These are phyloP conservation scores for Oxyura jamaicensis DNA, from an alignment of 2,113 vertebrate genomes.

Conservation along the genomic window DNA sequence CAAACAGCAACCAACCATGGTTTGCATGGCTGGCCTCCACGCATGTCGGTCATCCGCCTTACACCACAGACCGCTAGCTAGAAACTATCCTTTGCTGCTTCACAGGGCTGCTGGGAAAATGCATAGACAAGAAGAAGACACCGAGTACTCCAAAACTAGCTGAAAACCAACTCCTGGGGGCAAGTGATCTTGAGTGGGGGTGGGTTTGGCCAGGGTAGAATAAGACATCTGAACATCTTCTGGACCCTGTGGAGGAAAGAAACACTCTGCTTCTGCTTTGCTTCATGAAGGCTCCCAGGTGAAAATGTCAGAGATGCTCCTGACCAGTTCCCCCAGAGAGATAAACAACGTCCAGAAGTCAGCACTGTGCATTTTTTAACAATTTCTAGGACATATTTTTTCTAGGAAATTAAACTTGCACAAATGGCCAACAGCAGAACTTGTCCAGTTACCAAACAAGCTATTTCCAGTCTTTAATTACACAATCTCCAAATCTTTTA, in stretches of 20 bases:
- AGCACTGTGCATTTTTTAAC: not conserved
- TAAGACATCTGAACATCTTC: not conserved
- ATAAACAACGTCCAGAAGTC: not conserved
- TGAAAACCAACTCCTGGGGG: not conserved
- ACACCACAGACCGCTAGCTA: not conserved
- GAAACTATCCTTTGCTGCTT: not conserved
- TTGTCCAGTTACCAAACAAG: not conserved
- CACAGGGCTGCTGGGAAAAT: not conserved
- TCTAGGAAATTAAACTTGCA: not conserved
- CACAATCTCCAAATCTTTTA: not conserved
- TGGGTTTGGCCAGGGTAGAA: not conserved
- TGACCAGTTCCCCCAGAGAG: not conserved
- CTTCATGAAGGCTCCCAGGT: not conserved
- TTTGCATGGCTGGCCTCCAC: not conserved
- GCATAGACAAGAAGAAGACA: not conserved
- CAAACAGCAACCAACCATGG: not conserved
- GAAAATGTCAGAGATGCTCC: not conserved
- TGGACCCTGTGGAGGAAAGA: not conserved
- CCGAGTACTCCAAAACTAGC: not conserved
- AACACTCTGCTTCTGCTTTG: not conserved
- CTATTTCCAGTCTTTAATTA: not conserved
- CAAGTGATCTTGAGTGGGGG: not conserved
- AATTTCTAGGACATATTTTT: not conserved
- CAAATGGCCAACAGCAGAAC: not conserved
- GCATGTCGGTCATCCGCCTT: accelerated